Percentiles rank a stretch among this genome's conserved stretches.
phyloP scores from a whole-genome alignment of 2,888 invertebrate species.

The Zele albiditarsus region DNA sequence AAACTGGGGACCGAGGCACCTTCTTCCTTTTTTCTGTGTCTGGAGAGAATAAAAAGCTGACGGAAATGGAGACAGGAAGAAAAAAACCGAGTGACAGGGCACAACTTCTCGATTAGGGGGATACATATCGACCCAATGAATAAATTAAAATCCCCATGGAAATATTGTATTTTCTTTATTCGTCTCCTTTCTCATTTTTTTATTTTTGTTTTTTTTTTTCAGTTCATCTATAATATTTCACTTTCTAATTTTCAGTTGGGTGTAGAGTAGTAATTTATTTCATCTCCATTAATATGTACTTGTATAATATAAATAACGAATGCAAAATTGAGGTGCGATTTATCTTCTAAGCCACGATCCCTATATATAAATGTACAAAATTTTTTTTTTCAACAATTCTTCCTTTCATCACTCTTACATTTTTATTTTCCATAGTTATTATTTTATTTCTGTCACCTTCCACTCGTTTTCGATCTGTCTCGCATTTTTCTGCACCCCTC shows the following conservation, averaged over 20 bases:
- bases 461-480: not conserved
- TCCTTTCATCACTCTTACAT: not conserved
- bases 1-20: no score
- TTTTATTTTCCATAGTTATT: no score
- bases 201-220: slow-evolving; percentile 7
- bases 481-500: not conserved
- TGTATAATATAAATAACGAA: not conserved
- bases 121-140: slow-evolving; percentile 42
- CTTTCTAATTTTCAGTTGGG: slow-evolving; percentile 33
- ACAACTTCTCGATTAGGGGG: slow-evolving; percentile 42
- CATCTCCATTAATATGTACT: not conserved
- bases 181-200: slow-evolving; percentile 4
- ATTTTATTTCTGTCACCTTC: slow-evolving; percentile 9
- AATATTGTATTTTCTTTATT: slow-evolving; percentile 35
- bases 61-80: not conserved
- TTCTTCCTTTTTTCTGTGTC: slow-evolving; percentile 13
- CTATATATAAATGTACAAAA: no score
- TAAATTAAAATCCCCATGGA: slow-evolving; percentile 42
- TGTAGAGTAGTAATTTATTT: slow-evolving; percentile 26
- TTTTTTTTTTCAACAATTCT: no score
- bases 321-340: slow-evolving; percentile 13
- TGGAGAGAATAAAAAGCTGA: not conserved
- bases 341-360: not conserved
- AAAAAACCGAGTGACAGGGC: slow-evolving; percentile 6
- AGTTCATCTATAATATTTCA: slow-evolving; percentile 32